These are phyloP conservation scores for Xylota segnis DNA, from an alignment of 2,888 invertebrate genomes.

Conservation along the genomic window DNA sequence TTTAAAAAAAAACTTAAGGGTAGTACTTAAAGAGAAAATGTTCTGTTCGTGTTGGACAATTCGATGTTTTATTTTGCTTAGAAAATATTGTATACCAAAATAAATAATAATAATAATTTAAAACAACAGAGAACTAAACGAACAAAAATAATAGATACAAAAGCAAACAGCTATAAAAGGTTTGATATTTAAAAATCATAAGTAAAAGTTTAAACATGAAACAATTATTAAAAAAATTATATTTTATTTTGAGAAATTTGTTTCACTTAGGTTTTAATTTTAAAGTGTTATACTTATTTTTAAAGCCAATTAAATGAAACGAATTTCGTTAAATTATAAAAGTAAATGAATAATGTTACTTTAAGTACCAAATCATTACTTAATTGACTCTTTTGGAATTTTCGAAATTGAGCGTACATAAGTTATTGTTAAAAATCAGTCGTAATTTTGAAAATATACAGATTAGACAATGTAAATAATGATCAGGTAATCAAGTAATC, in stretches of 20 bases:
- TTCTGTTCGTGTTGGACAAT: conserved; percentile 31
- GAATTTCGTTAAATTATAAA: conserved; percentile 10
- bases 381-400: conserved; percentile 1
- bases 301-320: not conserved
- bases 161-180: conserved; percentile 44
- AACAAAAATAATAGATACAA: conserved; percentile 44
- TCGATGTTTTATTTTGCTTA: conserved; percentile 24
- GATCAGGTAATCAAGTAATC: not conserved
- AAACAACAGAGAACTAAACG: conserved; percentile 13
- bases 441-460: not conserved
- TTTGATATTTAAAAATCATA: not conserved
- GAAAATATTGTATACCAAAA: conserved; percentile 67
- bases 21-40: conserved; percentile 26
- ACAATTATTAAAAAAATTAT: conserved; percentile 1
- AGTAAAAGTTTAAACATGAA: conserved; percentile 10
- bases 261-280: not conserved
- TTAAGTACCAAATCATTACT: conserved; percentile 15
- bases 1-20: not conserved
- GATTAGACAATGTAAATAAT: conserved; percentile 18
- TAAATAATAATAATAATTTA: not conserved
- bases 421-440: too few species aligned
- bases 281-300: not conserved
- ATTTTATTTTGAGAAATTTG: not conserved
- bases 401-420: too few species aligned
- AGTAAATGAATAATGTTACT: not conserved